Percentiles rank a stretch among this genome's conserved stretches.
Conservation (phyloP, 2,113 vertebrate genomes). For the Podiceps cristatus region DNA sequence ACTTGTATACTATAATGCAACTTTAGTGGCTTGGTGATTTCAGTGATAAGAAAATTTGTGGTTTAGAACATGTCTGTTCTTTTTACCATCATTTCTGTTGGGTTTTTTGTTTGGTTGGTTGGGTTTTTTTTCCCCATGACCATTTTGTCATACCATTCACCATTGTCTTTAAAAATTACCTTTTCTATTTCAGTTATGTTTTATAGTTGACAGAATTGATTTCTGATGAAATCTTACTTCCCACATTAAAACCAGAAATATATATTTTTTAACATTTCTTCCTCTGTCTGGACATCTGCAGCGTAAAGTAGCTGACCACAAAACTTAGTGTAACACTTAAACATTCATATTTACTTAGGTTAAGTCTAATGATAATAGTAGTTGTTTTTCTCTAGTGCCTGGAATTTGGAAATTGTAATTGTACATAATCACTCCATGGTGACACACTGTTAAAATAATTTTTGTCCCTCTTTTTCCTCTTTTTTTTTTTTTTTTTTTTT, state of each 20-base stretch:
- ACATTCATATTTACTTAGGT: background rate
- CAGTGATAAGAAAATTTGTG: background rate
- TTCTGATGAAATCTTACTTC: background rate
- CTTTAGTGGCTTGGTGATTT: background rate
- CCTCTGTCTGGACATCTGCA: background rate
- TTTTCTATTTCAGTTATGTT: background rate
- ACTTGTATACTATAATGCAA: background rate
- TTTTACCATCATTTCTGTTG: background rate
- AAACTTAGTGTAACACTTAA: background rate
- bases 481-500: too few relatives aligned
- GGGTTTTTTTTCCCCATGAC: too few relatives aligned
- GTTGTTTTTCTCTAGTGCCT: constrained; percentile 8
- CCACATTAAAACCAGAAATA: background rate
- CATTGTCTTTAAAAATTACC: background rate
- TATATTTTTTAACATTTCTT: background rate
- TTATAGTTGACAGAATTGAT: background rate
- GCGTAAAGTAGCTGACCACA: constrained; percentile 2
- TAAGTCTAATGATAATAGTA: background rate
- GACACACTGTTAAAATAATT: constrained; percentile 16
- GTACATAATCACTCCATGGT: background rate
- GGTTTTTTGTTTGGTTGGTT: accelerated
- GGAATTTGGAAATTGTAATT: background rate
- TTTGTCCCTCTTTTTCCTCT: background rate
- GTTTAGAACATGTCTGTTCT: background rate
- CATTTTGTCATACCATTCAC: background rate